Evolutionary conservation across 2,113 vertebrate species (phyloP).

Genomic region (Urocynchramus pylzowi): DNA sequence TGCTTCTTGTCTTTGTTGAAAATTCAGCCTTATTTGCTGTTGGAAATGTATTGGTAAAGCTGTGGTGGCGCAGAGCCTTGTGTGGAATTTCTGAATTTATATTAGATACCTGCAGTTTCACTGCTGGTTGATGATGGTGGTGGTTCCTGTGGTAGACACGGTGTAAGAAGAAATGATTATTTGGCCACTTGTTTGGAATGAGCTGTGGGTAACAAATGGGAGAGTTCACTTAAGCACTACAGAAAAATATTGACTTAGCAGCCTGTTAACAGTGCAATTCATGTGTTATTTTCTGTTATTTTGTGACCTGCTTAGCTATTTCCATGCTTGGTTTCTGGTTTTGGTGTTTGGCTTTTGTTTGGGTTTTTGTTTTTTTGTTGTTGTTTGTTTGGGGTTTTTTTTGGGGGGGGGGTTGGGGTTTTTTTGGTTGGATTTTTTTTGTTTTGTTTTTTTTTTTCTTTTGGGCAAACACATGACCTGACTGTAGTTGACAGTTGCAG

Average conservation of each 20-base stretch:
- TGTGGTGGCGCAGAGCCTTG: background rate
- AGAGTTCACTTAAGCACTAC: background rate
- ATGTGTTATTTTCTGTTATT: background rate
- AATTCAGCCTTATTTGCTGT: background rate
- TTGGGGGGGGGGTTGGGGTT: background rate
- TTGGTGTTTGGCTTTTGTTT: too few species aligned
- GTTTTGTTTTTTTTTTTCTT: too few species aligned
- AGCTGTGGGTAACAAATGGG: background rate
- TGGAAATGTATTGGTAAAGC: background rate
- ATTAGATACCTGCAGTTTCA: background rate
- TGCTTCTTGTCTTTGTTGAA: background rate
- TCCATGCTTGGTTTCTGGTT: constrained; percentile 26
- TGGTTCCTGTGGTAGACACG: background rate
- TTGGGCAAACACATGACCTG: constrained; percentile 47
- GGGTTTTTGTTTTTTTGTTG: too few species aligned
- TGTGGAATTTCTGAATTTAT: background rate
- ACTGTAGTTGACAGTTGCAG: constrained; percentile 43
- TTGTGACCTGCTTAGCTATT: background rate
- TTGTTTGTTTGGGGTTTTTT: background rate
- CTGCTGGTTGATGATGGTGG: background rate
- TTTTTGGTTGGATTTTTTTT: too few species aligned
- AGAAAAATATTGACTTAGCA: background rate
- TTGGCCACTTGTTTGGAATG: background rate
- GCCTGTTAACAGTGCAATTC: background rate
- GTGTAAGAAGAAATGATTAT: background rate